phyloP scores from a whole-genome alignment of 2,888 invertebrate species.

The Gerosis bhagava region DNA sequence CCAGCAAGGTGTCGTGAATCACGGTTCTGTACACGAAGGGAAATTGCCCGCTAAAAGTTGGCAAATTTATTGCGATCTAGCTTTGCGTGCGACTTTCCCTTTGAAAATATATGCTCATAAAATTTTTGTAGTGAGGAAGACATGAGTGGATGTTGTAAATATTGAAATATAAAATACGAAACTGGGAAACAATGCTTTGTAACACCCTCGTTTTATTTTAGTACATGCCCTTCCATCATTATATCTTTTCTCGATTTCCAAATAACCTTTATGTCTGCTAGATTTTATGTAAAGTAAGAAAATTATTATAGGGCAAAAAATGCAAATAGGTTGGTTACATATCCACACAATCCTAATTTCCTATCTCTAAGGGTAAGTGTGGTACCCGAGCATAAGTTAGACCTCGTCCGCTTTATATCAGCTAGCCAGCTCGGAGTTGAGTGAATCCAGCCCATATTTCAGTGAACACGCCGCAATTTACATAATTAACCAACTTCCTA shows the following conservation, averaged over 20 bases:
- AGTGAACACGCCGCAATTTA: conserved; percentile 64
- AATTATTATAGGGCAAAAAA: no score
- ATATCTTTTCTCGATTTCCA: no score
- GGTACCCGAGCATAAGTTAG: conserved; percentile 42
- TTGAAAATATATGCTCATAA: neutral
- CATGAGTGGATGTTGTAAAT: no score
- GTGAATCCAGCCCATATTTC: conserved; percentile 67
- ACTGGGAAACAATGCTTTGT: no score
- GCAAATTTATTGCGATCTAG: conserved; percentile 65
- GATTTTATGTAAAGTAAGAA: no score
- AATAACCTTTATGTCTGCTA: no score
- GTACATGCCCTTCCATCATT: no score
- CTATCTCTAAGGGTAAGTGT: conserved; percentile 6
- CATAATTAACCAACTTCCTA: conserved; percentile 72
- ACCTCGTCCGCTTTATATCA: conserved; percentile 19
- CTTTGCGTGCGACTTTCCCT: conserved; percentile 32
- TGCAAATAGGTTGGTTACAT: no score
- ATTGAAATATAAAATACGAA: no score
- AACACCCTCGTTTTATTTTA: no score
- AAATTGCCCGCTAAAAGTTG: conserved; percentile 76
- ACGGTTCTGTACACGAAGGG: conserved; percentile 66
- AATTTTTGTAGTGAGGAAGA: no score
- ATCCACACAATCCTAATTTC: no score
- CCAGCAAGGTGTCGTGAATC: conserved; percentile 64
- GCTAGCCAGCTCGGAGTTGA: conserved; percentile 42